phyloP scores from a whole-genome alignment of 2,113 vertebrate genomes.

The Blennius ocellaris region DNA sequence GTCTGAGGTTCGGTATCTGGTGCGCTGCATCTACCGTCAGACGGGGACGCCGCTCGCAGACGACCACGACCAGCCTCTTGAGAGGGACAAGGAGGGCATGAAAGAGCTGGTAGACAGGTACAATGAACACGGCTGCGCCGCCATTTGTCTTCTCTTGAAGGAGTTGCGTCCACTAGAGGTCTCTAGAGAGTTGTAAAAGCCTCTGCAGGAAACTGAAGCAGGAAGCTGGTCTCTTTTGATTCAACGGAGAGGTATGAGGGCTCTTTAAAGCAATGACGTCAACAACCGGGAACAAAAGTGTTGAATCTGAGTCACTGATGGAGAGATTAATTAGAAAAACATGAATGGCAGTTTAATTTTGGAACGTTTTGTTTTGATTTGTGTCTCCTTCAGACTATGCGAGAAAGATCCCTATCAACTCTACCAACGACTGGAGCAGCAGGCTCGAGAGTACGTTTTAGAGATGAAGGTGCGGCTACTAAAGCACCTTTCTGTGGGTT shows the following conservation, averaged over 20 bases:
- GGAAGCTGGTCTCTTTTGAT: not conserved
- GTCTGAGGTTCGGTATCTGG: conserved; percentile 96
- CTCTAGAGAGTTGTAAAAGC: conserved; percentile 19
- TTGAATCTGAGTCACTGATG: too few relatives aligned
- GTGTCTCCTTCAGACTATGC: conserved; percentile 85
- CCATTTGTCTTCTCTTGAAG: not conserved
- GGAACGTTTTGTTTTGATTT: not conserved
- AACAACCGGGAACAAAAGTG: conserved; percentile 5
- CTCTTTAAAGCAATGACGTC: conserved; percentile 13
- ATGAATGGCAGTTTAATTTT: too few relatives aligned
- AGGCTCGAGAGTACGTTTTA: conserved; percentile 94
- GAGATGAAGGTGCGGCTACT: conserved; percentile 97
- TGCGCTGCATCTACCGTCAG: conserved; percentile 96
- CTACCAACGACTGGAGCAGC: conserved; percentile 95
- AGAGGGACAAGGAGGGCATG: conserved; percentile 94
- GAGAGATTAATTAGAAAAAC: too few relatives aligned
- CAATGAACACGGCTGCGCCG: too few relatives aligned
- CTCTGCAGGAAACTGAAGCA: not conserved
- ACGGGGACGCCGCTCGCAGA: conserved; percentile 93
- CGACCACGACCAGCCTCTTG: conserved; percentile 93
- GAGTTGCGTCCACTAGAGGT: conserved; percentile 54
- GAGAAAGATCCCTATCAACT: conserved; percentile 98
- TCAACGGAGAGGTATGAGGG: not conserved
- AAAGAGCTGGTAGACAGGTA: conserved; percentile 97
- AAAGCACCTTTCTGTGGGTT: conserved; percentile 89